These are phyloP conservation scores for Pycnonotus jocosus DNA, from an alignment of 2,113 vertebrate genomes.

Conservation along the genomic window DNA sequence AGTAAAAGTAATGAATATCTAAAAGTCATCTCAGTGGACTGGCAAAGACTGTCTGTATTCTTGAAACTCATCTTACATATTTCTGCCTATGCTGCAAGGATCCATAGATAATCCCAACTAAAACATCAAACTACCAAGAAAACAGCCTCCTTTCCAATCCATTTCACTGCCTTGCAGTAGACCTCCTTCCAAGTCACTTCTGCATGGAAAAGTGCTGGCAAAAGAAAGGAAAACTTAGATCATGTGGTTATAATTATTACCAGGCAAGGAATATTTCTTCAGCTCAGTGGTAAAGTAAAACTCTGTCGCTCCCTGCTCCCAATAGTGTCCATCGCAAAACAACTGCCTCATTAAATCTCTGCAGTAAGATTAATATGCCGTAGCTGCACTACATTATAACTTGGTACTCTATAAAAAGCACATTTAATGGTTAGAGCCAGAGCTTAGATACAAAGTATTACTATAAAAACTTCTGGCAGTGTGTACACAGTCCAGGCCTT, in stretches of 20 bases:
- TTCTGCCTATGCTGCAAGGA: conserved; percentile 66
- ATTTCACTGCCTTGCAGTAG: conserved; percentile 72
- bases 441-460: conserved; percentile 81
- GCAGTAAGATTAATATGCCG: conserved; percentile 85
- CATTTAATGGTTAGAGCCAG: conserved; percentile 80
- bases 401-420: conserved; percentile 85
- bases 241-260: conserved; percentile 97
- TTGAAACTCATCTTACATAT: conserved; percentile 71
- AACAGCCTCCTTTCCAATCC: conserved; percentile 73
- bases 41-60: conserved; percentile 71
- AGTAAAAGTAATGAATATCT: conserved; percentile 80
- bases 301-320: conserved; percentile 85
- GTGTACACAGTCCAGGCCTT: conserved; percentile 54
- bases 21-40: conserved; percentile 74
- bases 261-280: conserved; percentile 83
- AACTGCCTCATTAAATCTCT: conserved; percentile 95
- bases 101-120: conserved; percentile 69
- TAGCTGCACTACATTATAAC: conserved; percentile 85
- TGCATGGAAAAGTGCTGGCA: conserved; percentile 78
- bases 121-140: conserved; percentile 74
- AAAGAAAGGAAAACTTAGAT: conserved; percentile 79
- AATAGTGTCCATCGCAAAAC: conserved; percentile 88
- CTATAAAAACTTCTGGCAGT: conserved; percentile 78
- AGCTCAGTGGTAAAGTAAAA: conserved; percentile 89
- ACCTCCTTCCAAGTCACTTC: conserved; percentile 79